Evolutionary conservation across 2,113 vertebrate genomes (phyloP).

Genomic region (Chionodraco myersi): DNA sequence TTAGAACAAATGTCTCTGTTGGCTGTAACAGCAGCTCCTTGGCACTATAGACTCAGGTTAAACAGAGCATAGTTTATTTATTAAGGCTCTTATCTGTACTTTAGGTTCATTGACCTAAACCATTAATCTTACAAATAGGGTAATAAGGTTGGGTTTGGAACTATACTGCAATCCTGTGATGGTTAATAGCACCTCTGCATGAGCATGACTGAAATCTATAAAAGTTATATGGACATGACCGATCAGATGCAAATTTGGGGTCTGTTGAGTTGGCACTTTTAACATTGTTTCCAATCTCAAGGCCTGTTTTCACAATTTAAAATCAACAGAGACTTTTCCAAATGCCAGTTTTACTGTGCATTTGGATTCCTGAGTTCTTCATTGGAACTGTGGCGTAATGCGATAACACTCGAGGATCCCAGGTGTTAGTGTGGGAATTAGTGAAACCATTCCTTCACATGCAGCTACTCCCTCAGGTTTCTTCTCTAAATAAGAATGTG

Average conservation of each 20-base stretch:
- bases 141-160: slow-evolving; percentile 4
- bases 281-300: too few species aligned
- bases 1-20: slow-evolving; percentile 26
- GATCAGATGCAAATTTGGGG: not conserved
- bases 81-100: slow-evolving; percentile 45
- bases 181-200: not conserved
- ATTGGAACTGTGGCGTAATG: not conserved
- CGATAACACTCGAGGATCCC: slow-evolving; percentile 44
- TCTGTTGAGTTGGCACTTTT: not conserved
- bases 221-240: not conserved
- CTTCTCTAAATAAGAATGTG: slow-evolving; percentile 48
- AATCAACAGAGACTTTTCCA: not conserved
- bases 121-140: slow-evolving; percentile 45
- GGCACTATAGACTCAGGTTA: slow-evolving; percentile 23
- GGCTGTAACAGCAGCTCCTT: slow-evolving; percentile 34
- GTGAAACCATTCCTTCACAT: slow-evolving; percentile 41
- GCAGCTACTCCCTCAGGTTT: slow-evolving; percentile 51
- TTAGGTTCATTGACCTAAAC: slow-evolving; percentile 46
- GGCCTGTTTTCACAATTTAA: too few species aligned
- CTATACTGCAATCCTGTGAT: slow-evolving; percentile 9
- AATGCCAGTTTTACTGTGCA: slow-evolving; percentile 9
- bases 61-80: slow-evolving; percentile 45
- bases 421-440: slow-evolving; percentile 53
- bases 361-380: slow-evolving; percentile 10
- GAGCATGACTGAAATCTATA: not conserved